Evolutionary conservation across 1,140 invertebrate genomes (phyloP).

Genomic region (Pygmarrhopalites habei): DNA sequence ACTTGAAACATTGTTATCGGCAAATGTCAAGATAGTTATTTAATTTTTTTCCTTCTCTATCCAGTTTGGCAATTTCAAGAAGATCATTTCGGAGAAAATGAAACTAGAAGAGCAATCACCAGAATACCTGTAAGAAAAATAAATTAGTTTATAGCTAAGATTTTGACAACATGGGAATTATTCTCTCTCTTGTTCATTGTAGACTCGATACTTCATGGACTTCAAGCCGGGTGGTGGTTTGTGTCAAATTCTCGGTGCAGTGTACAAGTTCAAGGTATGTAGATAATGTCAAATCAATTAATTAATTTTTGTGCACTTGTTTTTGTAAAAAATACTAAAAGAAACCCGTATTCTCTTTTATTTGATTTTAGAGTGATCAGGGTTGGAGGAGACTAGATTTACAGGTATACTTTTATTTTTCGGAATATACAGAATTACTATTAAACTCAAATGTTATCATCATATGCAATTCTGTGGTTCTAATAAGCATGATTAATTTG

Average conservation of each 20-base stretch:
- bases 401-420: constrained; percentile 50
- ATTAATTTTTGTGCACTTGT: too few species aligned
- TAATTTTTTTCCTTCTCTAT: too few species aligned
- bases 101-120: constrained; percentile 71
- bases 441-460: too few species aligned
- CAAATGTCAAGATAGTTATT: too few species aligned
- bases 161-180: too few species aligned
- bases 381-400: constrained; percentile 89
- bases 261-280: constrained; percentile 92
- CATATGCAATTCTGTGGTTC: too few species aligned
- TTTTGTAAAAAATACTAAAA: too few species aligned
- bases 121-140: constrained; percentile 67
- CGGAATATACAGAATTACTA: too few species aligned
- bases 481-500: background rate
- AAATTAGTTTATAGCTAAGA: background rate
- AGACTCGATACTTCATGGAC: constrained; percentile 91
- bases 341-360: too few species aligned
- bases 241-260: constrained; percentile 85
- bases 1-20: too few species aligned
- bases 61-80: constrained; percentile 82
- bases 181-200: constrained; percentile 44
- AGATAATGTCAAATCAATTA: too few species aligned
- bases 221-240: constrained; percentile 86
- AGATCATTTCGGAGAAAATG: constrained; percentile 89
- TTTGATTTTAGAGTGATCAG: constrained; percentile 92